Conservation (phyloP, 1,140 invertebrate genomes). For the Acromyrmex echinatior region DNA sequence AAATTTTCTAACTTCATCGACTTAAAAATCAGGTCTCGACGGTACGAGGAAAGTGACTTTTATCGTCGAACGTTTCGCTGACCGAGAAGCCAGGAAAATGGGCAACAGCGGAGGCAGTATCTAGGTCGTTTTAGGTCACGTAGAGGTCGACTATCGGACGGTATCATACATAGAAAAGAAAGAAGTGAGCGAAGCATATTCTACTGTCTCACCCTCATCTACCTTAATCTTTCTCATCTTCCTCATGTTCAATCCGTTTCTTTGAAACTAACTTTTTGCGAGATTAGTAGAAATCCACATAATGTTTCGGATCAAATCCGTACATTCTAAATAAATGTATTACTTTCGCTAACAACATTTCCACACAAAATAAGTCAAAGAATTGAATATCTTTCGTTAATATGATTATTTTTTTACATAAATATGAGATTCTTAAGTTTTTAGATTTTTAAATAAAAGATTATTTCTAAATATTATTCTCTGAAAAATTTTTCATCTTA, state of each 20-base stretch:
- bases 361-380: not conserved
- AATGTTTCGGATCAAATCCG: not conserved
- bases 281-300: constrained; percentile 2
- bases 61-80: constrained; percentile 47
- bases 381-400: not conserved
- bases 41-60: constrained; percentile 35
- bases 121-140: constrained; percentile 67
- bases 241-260: constrained; percentile 13
- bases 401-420: not conserved
- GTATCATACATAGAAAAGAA: constrained; percentile 36
- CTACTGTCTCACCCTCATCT: constrained; percentile 49
- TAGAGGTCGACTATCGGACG: constrained; percentile 49
- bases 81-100: constrained; percentile 65
- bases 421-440: not conserved
- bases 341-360: not conserved
- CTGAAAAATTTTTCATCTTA: no score
- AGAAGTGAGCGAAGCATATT: constrained; percentile 31
- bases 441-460: not conserved
- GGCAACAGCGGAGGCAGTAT: constrained; percentile 60
- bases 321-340: not conserved
- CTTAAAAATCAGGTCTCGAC: constrained; percentile 40
- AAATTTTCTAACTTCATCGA: not conserved
- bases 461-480: not conserved
- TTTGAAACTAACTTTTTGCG: constrained; percentile 5
- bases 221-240: constrained; percentile 26